Conservation (phyloP, 2,113 vertebrate species). For the Halichoerus grypus region DNA sequence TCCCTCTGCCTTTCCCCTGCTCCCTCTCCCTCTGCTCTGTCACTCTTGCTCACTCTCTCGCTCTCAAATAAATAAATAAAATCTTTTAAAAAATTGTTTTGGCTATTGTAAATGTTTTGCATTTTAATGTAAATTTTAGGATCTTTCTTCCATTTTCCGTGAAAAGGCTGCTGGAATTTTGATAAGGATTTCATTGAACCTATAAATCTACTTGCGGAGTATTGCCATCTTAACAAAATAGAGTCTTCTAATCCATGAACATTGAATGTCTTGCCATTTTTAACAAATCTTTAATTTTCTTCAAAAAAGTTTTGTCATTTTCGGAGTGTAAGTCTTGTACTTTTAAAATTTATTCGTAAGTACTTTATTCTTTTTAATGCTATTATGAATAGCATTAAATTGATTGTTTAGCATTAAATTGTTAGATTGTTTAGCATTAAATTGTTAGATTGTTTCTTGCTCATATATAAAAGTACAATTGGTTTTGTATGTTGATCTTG, state of each 20-base stretch:
- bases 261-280: neutral
- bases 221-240: neutral
- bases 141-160: neutral
- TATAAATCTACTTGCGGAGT: neutral
- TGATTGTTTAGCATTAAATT: too few species aligned
- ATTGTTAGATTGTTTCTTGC: neutral
- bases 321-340: neutral
- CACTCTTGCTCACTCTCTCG: neutral
- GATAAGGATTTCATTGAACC: neutral
- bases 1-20: too few species aligned
- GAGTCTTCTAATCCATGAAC: neutral
- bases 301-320: neutral
- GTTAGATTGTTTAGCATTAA: too few species aligned
- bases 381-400: neutral
- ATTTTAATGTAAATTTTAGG: neutral
- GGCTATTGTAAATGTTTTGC: neutral
- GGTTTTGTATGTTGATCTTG: neutral
- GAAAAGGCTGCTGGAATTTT: neutral
- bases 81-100: neutral
- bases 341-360: neutral
- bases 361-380: neutral
- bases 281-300: neutral
- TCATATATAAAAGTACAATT: neutral
- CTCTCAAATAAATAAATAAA: neutral
- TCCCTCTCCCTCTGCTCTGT: too few species aligned